Percentiles rank a stretch among this genome's conserved stretches.
Conservation (phyloP, 2,113 vertebrate genomes). For the Perca schrenkii region DNA sequence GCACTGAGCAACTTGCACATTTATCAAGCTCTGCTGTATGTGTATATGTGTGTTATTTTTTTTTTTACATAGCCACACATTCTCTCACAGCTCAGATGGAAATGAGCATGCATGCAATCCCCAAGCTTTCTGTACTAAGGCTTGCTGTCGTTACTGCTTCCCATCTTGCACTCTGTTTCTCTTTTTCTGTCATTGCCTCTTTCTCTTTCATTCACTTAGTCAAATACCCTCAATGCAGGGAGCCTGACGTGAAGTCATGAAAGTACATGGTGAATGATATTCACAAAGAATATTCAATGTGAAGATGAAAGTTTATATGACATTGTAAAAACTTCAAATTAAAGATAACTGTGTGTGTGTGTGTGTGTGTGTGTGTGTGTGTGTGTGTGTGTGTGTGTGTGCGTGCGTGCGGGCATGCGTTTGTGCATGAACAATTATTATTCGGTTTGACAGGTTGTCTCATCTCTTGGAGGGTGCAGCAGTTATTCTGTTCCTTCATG, state of each 20-base stretch:
- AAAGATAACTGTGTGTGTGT: conserved; percentile 39
- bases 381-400: no score
- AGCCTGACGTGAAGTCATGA: conserved; percentile 37
- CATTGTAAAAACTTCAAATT: conserved; percentile 60
- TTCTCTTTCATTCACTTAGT: conserved; percentile 53
- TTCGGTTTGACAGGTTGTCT: conserved; percentile 40
- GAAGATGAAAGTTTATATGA: conserved; percentile 63
- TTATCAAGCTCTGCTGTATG: conserved; percentile 44
- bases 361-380: neutral
- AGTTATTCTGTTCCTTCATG: neutral
- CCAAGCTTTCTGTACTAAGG: conserved; percentile 51
- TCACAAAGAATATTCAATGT: conserved; percentile 64
- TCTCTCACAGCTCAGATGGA: conserved; percentile 68
- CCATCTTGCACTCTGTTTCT: conserved; percentile 19
- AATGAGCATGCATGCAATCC: conserved; percentile 72
- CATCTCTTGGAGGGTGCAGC: conserved; percentile 4
- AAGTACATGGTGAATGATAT: conserved; percentile 52
- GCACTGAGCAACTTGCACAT: conserved; percentile 57
- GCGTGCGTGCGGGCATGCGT: no score
- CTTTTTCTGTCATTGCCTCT: conserved; percentile 49
- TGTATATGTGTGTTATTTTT: conserved; percentile 14
- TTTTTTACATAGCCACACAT: conserved; percentile 42
- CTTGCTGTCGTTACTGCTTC: conserved; percentile 60
- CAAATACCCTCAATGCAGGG: conserved; percentile 35
- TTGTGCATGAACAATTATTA: conserved; percentile 25